Percentiles rank a stretch among this genome's conserved stretches.
These are phyloP conservation scores for Drosophila mercatorum DNA, from an alignment of 2,888 invertebrate species.

Conservation along the genomic window DNA sequence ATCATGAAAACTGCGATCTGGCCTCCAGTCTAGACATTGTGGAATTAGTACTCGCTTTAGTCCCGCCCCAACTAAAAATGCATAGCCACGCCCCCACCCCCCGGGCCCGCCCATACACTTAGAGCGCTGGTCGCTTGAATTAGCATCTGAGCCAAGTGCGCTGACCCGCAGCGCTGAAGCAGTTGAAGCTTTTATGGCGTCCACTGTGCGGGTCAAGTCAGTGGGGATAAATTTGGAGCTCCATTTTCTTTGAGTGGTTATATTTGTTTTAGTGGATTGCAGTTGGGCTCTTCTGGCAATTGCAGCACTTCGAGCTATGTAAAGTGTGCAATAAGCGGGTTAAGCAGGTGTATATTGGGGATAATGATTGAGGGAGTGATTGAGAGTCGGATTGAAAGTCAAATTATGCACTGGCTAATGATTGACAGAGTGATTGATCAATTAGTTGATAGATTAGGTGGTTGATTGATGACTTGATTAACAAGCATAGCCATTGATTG, in stretches of 20 bases:
- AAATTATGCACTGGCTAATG: not conserved
- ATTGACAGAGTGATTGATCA: not conserved
- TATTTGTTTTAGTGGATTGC: conserved; percentile 38
- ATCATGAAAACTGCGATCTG: conserved; percentile 46
- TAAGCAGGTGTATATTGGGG: not conserved
- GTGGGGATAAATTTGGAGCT: conserved; percentile 22
- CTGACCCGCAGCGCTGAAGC: conserved; percentile 50
- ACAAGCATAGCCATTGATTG: not conserved
- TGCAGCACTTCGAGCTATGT: not conserved
- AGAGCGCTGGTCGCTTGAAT: conserved; percentile 46
- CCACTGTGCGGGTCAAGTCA: conserved; percentile 54
- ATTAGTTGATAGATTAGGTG: too few relatives aligned
- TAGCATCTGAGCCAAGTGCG: conserved; percentile 54
- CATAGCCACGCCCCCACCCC: conserved; percentile 24
- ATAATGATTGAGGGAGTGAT: not conserved
- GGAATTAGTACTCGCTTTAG: conserved; percentile 65
- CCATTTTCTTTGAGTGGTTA: conserved; percentile 35
- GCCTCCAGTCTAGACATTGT: conserved; percentile 62
- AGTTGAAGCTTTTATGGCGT: conserved; percentile 23
- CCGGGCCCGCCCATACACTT: not conserved
- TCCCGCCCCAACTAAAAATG: conserved; percentile 63
- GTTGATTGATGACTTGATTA: not conserved
- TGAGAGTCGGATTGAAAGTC: not conserved
- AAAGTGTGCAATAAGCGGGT: not conserved
- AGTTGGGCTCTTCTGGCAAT: conserved; percentile 8